These are phyloP conservation scores for Corythaeola cristata DNA, from an alignment of 2,113 vertebrate genomes.

Conservation along the genomic window DNA sequence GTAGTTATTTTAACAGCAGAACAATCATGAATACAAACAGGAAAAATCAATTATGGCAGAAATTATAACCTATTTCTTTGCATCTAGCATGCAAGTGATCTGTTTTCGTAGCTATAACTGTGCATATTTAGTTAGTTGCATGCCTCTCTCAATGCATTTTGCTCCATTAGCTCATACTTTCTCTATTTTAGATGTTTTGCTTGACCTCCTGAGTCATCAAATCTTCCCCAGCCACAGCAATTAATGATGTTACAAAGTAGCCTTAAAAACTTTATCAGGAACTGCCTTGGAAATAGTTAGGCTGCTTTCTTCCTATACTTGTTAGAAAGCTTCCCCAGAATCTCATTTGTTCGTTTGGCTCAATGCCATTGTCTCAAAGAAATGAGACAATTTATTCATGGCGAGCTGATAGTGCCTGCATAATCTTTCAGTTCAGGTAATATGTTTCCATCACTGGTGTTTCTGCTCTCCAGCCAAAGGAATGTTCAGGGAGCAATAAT, in stretches of 20 bases:
- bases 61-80: background rate
- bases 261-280: background rate
- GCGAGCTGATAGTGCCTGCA: background rate
- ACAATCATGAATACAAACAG: background rate
- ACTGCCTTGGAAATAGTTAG: background rate
- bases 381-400: background rate
- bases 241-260: background rate
- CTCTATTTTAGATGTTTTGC: background rate
- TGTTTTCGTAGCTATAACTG: background rate
- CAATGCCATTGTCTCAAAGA: background rate
- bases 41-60: background rate
- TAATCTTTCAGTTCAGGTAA: background rate
- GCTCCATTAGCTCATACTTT: background rate
- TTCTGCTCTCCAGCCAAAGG: background rate
- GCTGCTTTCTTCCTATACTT: background rate
- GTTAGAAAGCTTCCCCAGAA: background rate
- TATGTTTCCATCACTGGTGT: background rate
- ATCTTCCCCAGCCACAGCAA: background rate
- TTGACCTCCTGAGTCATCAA: background rate
- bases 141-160: background rate
- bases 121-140: background rate
- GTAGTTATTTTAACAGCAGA: background rate
- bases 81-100: background rate
- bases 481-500: background rate
- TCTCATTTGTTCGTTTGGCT: background rate